Base-by-base conservation (phyloP, 2,113 vertebrate genomes). In the Varanus komodoensis region DNA sequence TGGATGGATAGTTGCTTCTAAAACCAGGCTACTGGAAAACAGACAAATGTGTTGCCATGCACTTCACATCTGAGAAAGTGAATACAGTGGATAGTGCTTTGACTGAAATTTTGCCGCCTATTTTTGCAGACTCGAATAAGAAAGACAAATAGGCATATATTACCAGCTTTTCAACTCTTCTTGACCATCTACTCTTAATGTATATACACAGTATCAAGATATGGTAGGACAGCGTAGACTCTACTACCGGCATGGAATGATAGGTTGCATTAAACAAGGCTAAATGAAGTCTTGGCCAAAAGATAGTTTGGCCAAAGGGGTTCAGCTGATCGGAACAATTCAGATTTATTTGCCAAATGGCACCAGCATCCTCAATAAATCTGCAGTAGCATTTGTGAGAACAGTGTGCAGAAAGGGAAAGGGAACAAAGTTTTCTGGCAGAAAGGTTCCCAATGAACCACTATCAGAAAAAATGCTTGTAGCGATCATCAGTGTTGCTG, bases 41-140 rank as follows among this genome's bases (percentile, higher is more conserved):
- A 88, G 92, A 93, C 12, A 92, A 94, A 91, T 89, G 95, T 96
- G 91, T 91, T 95, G 79, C 93, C 91, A 92, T 91, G 93, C n/a
- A 95, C 89, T 95, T 94, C 96, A 95, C 96, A 97, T 95, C 95
- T 96, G 94, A 96, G 91, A 91, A 96, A 96, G 97, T 82, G 71
- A 97, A 95, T 92, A 92, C 95, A 96, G 96, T 84, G 90, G 64
- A 93, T 97, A 95, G 84, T 95, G 91, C 92, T 91, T 87, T 94
- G 82, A 92, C 85, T 94, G 93, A 82, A 88, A 89, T 94, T 90
- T 93, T 95, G 90, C 91, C 94, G 96, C 93, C 95, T 96, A 95
- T 82, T 88, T 91, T 89, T 84, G 9, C 69, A 92, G 8, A 89
- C 95, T 92, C 83, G 93, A 93, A 93, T 32, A 69, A 92, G 4